Conservation (phyloP, 1,140 invertebrate genomes). For the Caenorhabditis brenneri region DNA sequence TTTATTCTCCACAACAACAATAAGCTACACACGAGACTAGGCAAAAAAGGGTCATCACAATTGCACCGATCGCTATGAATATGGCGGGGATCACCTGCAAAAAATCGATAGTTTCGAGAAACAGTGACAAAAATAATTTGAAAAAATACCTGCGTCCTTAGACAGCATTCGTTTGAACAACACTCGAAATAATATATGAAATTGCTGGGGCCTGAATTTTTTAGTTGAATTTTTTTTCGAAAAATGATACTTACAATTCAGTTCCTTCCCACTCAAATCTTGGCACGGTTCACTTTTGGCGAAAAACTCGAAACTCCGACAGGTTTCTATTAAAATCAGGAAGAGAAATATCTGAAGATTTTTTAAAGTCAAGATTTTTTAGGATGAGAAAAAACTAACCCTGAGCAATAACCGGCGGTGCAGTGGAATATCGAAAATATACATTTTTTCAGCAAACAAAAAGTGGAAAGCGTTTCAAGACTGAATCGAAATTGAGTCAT, state of each 20-base stretch:
- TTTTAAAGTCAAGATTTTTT: not conserved
- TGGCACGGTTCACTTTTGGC: not conserved
- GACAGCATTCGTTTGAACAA: not conserved
- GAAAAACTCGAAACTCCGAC: not conserved
- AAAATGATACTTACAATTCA: not conserved
- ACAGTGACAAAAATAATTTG: not conserved
- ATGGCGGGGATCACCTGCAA: not conserved
- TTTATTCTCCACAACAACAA: slow-evolving; percentile 3
- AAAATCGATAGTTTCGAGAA: not conserved
- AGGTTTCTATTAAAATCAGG: not conserved
- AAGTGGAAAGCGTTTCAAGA: too few relatives aligned
- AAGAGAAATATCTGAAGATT: not conserved
- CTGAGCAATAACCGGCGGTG: not conserved
- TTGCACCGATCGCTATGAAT: not conserved
- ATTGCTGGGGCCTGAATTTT: not conserved
- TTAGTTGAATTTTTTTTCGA: not conserved
- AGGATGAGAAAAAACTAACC: not conserved
- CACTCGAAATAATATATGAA: not conserved
- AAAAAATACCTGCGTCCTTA: not conserved
- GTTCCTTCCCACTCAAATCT: not conserved
- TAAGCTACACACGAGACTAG: not conserved
- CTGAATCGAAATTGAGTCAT: too few relatives aligned
- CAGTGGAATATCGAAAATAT: too few relatives aligned
- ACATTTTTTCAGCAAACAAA: too few relatives aligned
- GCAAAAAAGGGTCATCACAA: not conserved